Percentiles rank a stretch among this genome's conserved stretches.
Conservation (phyloP, 2,888 invertebrate genomes). For the Margaritifera margaritifera region DNA sequence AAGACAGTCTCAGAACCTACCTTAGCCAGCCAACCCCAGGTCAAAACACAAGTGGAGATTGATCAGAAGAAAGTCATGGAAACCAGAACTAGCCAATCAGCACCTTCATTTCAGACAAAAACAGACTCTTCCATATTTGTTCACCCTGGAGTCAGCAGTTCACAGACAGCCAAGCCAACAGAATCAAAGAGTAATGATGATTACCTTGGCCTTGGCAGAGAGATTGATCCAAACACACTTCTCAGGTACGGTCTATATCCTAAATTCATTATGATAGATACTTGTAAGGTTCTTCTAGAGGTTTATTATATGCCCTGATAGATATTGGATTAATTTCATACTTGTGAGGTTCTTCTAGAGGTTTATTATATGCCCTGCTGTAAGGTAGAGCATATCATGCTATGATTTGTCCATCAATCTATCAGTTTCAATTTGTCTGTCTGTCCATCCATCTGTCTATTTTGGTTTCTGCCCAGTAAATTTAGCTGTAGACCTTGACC, state of each 20-base stretch:
- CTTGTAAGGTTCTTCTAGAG: too few species aligned
- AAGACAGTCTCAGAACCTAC: constrained; percentile 2
- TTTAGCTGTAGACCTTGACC: too few species aligned
- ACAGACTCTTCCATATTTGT: background rate
- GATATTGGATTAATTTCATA: too few species aligned
- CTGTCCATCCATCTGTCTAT: too few species aligned
- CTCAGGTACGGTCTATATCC: constrained; percentile 30
- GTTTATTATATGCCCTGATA: too few species aligned
- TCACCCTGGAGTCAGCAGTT: constrained; percentile 1
- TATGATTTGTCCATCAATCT: too few species aligned
- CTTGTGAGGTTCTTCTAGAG: too few species aligned
- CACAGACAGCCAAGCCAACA: constrained; percentile 7
- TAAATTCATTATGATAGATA: too few species aligned
- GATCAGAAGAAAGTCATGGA: background rate
- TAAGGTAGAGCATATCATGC: too few species aligned
- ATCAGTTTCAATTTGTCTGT: too few species aligned
- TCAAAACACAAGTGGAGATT: background rate
- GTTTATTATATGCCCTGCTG: too few species aligned
- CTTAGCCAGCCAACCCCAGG: background rate
- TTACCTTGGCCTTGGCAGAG: constrained; percentile 55
- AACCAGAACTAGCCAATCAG: constrained; percentile 1
- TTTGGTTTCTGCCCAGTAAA: too few species aligned
- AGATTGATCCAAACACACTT: constrained; percentile 45
- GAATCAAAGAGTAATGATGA: constrained; percentile 31
- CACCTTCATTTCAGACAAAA: background rate